Evolutionary conservation across 2,888 invertebrate genomes (phyloP).

Genomic region (Acleris emargana): DNA sequence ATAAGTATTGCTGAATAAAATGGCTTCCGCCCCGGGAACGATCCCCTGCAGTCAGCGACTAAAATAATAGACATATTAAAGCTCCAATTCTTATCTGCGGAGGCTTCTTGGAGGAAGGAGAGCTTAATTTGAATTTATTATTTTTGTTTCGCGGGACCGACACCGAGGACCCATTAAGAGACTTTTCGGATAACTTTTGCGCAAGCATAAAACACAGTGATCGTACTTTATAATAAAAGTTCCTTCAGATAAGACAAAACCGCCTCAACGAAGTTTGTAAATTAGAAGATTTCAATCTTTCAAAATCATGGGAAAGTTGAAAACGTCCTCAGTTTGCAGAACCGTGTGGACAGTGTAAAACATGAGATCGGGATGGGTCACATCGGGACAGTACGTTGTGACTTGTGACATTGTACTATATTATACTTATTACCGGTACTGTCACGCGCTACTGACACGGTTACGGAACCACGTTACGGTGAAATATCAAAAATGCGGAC

Average conservation of each 20-base stretch:
- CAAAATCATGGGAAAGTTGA: conserved; percentile 14
- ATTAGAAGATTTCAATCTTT: conserved; percentile 24
- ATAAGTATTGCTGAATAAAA: neutral
- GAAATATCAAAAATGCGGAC: no score
- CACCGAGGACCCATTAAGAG: conserved; percentile 25
- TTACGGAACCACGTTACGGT: no score
- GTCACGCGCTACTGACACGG: no score
- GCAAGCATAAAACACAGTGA: conserved; percentile 28
- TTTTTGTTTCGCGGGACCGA: conserved; percentile 17
- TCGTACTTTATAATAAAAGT: conserved; percentile 24
- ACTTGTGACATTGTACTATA: no score
- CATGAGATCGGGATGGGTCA: no score
- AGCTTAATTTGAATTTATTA: conserved; percentile 31
- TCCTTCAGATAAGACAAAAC: conserved; percentile 21
- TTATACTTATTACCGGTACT: no score
- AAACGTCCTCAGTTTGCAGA: no score
- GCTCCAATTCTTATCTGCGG: conserved; percentile 1
- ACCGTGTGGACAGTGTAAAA: no score
- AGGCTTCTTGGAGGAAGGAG: conserved; percentile 17
- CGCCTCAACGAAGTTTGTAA: conserved; percentile 15
- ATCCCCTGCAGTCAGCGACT: conserved; percentile 6
- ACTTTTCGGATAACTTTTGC: conserved; percentile 27
- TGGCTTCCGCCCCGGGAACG: neutral
- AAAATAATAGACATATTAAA: conserved; percentile 22
- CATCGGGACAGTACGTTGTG: no score